Evolutionary conservation across 2,797 vertebrate genomes (phyloP).

Genomic region (Erithacus rubecula): DNA sequence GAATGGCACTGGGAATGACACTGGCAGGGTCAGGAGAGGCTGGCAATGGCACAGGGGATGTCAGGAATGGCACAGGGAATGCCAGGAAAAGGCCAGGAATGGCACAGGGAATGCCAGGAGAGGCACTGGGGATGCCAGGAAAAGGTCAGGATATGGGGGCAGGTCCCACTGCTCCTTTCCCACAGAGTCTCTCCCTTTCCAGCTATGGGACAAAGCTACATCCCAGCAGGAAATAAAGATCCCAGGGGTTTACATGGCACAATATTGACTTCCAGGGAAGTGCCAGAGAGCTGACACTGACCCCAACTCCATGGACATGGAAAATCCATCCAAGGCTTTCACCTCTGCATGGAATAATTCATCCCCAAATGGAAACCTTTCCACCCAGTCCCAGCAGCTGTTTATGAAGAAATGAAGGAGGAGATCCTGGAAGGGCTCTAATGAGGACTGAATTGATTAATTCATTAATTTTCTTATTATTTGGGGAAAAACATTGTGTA

Average conservation of each 20-base stretch:
- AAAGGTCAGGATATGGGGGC: background rate
- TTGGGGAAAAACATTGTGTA: rapidly evolving
- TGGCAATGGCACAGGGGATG: no score
- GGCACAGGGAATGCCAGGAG: background rate
- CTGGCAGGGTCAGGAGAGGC: no score
- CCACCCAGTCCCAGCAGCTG: background rate
- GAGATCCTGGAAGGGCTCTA: background rate
- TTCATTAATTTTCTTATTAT: background rate
- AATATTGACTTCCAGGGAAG: rapidly evolving
- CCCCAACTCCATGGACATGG: rapidly evolving
- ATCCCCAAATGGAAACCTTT: background rate
- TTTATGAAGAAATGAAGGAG: rapidly evolving
- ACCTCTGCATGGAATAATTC: rapidly evolving
- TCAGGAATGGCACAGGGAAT: no score
- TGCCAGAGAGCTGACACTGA: rapidly evolving
- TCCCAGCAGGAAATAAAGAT: rapidly evolving
- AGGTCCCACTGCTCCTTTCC: background rate
- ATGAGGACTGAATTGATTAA: background rate
- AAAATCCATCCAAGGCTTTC: background rate
- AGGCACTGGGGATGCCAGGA: background rate
- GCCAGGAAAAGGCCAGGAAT: no score
- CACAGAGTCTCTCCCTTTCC: background rate
- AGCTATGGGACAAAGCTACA: rapidly evolving
- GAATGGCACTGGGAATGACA: no score
- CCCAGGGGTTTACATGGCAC: rapidly evolving